A percentile compares a stretch with the other conserved stretches of the same genome.
Evolutionary conservation across 2,888 invertebrate genomes (phyloP).

Genomic region (Pristionchus maxplancki): DNA sequence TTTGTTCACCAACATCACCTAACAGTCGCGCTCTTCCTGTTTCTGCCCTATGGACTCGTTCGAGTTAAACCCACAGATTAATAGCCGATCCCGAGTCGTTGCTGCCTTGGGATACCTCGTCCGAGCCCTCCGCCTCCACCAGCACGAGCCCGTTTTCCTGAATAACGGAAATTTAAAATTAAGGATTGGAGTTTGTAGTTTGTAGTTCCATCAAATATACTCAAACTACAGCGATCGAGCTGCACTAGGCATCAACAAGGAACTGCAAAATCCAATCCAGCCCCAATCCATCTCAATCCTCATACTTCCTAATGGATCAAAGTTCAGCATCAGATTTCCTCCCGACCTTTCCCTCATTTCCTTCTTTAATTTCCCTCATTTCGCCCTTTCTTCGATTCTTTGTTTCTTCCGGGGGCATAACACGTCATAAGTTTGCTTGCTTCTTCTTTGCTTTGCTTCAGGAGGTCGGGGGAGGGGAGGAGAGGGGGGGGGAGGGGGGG

Average conservation of each 20-base stretch:
- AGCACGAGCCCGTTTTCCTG: slow-evolving; percentile 78
- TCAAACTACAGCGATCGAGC: too few species aligned
- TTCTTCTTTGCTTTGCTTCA: not conserved
- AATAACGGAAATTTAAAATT: slow-evolving; percentile 34
- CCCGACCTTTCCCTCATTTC: not conserved
- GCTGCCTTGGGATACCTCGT: slow-evolving; percentile 72
- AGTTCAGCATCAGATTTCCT: not conserved
- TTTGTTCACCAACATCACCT: too few species aligned
- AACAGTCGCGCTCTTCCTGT: too few species aligned
- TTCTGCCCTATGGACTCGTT: too few species aligned
- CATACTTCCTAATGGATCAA: too few species aligned
- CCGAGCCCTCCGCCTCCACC: slow-evolving; percentile 80
- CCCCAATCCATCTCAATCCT: too few species aligned
- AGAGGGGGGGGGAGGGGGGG: not conserved
- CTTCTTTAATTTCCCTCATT: too few species aligned
- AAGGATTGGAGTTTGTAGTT: not conserved
- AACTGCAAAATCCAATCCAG: not conserved
- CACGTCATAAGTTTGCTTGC: slow-evolving; percentile 18
- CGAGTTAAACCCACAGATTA: slow-evolving; percentile 66
- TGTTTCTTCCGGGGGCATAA: not conserved
- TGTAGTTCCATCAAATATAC: not conserved
- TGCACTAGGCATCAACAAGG: too few species aligned
- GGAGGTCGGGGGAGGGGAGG: not conserved
- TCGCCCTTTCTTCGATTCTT: not conserved
- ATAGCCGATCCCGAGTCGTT: slow-evolving; percentile 65